Evolutionary conservation across 1,140 invertebrate genomes (phyloP).

Genomic region (Drosophila nebulosa): DNA sequence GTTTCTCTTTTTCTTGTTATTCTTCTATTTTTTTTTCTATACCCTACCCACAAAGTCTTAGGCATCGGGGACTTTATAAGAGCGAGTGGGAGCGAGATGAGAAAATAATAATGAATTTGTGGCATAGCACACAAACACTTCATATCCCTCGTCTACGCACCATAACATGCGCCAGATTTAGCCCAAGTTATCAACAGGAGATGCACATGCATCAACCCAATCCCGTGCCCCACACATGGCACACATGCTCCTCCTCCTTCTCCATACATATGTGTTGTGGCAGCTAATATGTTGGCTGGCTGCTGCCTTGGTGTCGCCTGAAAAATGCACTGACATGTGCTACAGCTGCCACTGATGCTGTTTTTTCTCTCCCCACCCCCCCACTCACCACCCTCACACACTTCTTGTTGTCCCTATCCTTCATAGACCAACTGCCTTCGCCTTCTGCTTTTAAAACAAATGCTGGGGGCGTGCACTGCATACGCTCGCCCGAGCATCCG

Average conservation of each 20-base stretch:
- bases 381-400: not conserved
- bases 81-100: slow-evolving; percentile 8
- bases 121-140: slow-evolving; percentile 74
- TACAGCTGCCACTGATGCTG: slow-evolving; percentile 61
- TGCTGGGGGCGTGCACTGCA: slow-evolving; percentile 42
- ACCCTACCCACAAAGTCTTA: slow-evolving; percentile 1
- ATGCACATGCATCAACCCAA: slow-evolving; percentile 64
- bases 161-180: slow-evolving; percentile 67
- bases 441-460: slow-evolving; percentile 50
- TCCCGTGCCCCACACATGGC: not conserved
- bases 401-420: not conserved
- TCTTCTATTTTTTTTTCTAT: slow-evolving; percentile 12
- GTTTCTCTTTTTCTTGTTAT: not conserved
- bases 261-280: slow-evolving; percentile 52
- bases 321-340: slow-evolving; percentile 78
- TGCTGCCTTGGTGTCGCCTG: slow-evolving; percentile 48
- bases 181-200: slow-evolving; percentile 63
- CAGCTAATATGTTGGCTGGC: slow-evolving; percentile 73
- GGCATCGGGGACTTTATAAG: slow-evolving; percentile 44
- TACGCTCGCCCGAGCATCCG: slow-evolving; percentile 16
- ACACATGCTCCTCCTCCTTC: slow-evolving; percentile 3
- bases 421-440: not conserved
- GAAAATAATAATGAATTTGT: slow-evolving; percentile 76
- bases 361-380: not conserved
- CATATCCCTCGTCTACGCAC: slow-evolving; percentile 40